Base-by-base conservation (phyloP, 2,113 vertebrate genomes). In the Panthera uncia region DNA sequence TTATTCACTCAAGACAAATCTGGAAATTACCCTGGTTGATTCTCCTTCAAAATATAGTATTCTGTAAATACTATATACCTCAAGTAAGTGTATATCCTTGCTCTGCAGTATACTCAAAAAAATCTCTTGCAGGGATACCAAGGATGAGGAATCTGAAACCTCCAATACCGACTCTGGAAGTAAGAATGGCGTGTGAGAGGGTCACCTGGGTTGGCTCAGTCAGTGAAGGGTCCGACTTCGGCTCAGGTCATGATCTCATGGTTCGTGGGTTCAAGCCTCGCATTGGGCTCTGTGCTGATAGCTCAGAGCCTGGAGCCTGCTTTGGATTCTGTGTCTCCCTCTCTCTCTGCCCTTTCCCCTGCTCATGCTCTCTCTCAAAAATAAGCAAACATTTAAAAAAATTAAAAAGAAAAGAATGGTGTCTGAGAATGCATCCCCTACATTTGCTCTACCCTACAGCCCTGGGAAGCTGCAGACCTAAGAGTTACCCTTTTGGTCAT, bases 1-100 rank as follows among this genome's bases (percentile, higher is more conserved):
- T 93, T 80, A 94, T 57, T 90, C 36, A 80, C 27, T 12, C 57
- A 95, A 95, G 76, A 90, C 63, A 96, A 97, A 95, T 91, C 21
- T 80, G 31, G 33, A 95, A 97, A 92, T 91, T 91, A 93, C 11
- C 14, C 57, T 1, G 16, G 66, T 33, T 80, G 16, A 78, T 14
- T 33, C 74, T 91, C 45, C 48, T 78, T 82, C 45, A 89, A 81
- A 85, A 93, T 85, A 36, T 36, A 36, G 36, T 36, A 36, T 36
- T 36, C 68, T 79, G 29, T 80, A 95, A 63, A 71, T 33, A 50
- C 27, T 71, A 38, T 52, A 91, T 52, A 91, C 11, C 38, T 96
- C 89, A 95, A 63, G 38, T 71, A 97, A 69, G 57, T 81, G 69
- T 66, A 52, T 41, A 73, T 55, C 29, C 31, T 83, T 89, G 79